phyloP scores from a whole-genome alignment of 2,797 vertebrate species.

The Craterocephalus amniculus region DNA sequence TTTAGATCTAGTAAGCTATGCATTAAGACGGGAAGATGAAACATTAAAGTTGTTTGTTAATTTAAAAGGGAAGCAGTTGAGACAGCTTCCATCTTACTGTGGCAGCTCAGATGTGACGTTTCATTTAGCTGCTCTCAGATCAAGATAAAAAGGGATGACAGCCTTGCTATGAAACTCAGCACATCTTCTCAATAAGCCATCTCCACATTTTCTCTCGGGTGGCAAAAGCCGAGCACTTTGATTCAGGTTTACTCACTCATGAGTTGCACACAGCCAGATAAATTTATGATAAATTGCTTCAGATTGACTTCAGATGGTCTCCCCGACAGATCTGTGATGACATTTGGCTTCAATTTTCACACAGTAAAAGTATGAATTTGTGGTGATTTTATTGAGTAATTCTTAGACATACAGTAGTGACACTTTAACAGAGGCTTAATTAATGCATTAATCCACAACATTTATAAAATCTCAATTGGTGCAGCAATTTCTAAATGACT shows the following conservation, averaged over 20 bases:
- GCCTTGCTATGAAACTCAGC: background rate
- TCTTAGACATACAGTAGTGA: constrained; percentile 24
- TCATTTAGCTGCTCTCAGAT: constrained; percentile 7
- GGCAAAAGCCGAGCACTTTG: background rate
- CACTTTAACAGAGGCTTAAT: constrained; percentile 24
- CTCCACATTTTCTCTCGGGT: background rate
- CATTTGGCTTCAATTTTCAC: background rate
- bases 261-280: background rate
- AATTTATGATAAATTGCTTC: background rate
- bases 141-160: background rate
- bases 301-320: background rate
- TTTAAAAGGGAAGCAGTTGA: constrained; percentile 4
- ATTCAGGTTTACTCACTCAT: constrained; percentile 2
- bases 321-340: background rate
- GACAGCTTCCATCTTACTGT: background rate
- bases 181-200: background rate
- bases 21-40: background rate
- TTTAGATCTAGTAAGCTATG: background rate
- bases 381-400: constrained; percentile 42
- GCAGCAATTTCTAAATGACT: constrained; percentile 19
- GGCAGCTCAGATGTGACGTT: background rate
- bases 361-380: constrained; percentile 1
- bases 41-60: background rate
- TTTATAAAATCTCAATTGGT: constrained; percentile 26
- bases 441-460: constrained; percentile 37